These are phyloP conservation scores for Alauda arvensis DNA, from an alignment of 2,797 vertebrate genomes.

Conservation along the genomic window DNA sequence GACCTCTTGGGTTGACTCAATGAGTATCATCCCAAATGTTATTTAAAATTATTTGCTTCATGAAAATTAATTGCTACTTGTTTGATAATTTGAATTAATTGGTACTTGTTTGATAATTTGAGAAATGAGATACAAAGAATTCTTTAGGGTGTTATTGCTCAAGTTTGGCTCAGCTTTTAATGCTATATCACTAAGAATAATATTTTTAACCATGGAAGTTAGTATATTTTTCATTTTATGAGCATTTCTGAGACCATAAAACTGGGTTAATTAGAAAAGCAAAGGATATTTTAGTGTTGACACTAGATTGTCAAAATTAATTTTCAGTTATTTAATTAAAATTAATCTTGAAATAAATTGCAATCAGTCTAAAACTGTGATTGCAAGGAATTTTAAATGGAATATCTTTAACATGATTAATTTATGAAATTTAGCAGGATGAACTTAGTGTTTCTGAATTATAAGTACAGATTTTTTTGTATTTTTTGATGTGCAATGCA, in stretches of 20 bases:
- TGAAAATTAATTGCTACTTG: neutral
- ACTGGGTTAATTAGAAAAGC: neutral
- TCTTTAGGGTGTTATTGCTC: neutral
- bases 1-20: fast-evolving
- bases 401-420: neutral
- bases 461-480: neutral
- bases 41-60: neutral
- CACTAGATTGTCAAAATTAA: neutral
- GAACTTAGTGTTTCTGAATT: neutral
- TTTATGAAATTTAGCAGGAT: neutral
- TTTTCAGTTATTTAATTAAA: neutral
- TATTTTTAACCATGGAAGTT: neutral
- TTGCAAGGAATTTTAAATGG: neutral
- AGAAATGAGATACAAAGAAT: neutral
- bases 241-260: neutral
- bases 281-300: neutral
- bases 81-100: neutral
- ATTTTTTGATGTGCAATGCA: neutral
- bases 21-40: fast-evolving
- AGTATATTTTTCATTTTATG: neutral
- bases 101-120: neutral
- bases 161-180: neutral
- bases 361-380: neutral
- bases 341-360: neutral
- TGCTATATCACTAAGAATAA: neutral